Conservation (phyloP, 2,113 vertebrate species). For the Bothrops jararaca region DNA sequence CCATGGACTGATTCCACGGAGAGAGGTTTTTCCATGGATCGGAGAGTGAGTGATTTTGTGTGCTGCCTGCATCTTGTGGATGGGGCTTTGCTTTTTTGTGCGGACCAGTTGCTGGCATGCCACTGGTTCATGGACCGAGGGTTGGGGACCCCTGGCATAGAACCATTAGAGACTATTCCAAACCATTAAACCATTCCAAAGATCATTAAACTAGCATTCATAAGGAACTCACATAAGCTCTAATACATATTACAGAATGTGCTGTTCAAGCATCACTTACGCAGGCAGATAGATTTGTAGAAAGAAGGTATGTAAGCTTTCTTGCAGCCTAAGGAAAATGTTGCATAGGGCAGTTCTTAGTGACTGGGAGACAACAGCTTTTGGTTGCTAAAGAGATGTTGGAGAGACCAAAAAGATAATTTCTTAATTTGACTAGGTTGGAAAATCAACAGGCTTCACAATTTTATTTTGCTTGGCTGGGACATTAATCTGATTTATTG, state of each 20-base stretch:
- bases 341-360: background rate
- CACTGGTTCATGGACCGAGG: too few relatives aligned
- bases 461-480: slow-evolving; percentile 73
- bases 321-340: background rate
- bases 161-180: too few relatives aligned
- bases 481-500: slow-evolving; percentile 80
- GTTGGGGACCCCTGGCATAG: too few relatives aligned
- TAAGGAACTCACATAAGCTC: background rate
- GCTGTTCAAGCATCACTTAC: background rate
- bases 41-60: too few relatives aligned
- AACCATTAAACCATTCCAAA: too few relatives aligned
- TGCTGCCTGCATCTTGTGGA: too few relatives aligned
- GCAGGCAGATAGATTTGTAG: background rate
- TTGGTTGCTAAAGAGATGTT: slow-evolving; percentile 26
- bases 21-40: too few relatives aligned
- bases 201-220: background rate
- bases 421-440: slow-evolving; percentile 66
- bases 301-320: background rate
- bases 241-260: background rate
- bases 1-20: too few relatives aligned
- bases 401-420: slow-evolving; percentile 62
- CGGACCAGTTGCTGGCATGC: too few relatives aligned
- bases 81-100: too few relatives aligned
- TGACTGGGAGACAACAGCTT: background rate
- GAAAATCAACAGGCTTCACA: slow-evolving; percentile 72